Evolutionary conservation across 2,113 vertebrate genomes (phyloP), one percentile per base, ranked within the genome.

Genomic region (Pionites leucogaster): DNA sequence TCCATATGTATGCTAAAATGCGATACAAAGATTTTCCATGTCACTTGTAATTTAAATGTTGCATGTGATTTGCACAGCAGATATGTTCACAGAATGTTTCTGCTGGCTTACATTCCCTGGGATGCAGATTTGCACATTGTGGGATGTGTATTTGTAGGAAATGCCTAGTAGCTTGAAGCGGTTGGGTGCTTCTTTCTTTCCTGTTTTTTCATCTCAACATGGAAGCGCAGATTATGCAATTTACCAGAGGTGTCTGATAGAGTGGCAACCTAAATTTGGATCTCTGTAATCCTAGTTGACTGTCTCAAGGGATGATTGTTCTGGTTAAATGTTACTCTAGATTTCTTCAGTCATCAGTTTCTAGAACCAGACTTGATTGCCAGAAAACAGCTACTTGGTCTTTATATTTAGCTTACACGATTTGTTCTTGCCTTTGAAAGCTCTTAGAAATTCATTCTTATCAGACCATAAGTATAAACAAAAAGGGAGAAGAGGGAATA

Each of bases 381-480:
- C 49, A 91, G 85, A 84, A 77, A 67, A 33, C 31, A 77, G 14
- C 42, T 64, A n/a, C 67, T 92, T 83, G 50, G 78, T 85, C 52
- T 85, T 84, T 82, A 29, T 70, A 31, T 87, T 79, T 77, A 86
- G 46, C 55, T 95, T 94, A 46, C 29, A 24, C 24, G 52, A 50
- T 86, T 95, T 94, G 31, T 57, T 46, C 46, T 92, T 90, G 62
- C 41, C 69, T 94, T 90, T 53, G 39, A 59, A 77, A 90, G 41
- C 35, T 77, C 29, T 31, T 20, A 77, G 37, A 82, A 70, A 74
- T 33, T 13, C 1, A 6, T 65, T 22, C 46, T 84, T 72, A 63
- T 90, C 70, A 65, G 57, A 59, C 39, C 4, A 9, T 60, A 69
- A 78, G 22, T 37, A 64, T 70, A 68, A 85, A 27, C 1, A 1